These are phyloP conservation scores for Erithacus rubecula DNA, from an alignment of 2,797 vertebrate genomes.

Conservation along the genomic window DNA sequence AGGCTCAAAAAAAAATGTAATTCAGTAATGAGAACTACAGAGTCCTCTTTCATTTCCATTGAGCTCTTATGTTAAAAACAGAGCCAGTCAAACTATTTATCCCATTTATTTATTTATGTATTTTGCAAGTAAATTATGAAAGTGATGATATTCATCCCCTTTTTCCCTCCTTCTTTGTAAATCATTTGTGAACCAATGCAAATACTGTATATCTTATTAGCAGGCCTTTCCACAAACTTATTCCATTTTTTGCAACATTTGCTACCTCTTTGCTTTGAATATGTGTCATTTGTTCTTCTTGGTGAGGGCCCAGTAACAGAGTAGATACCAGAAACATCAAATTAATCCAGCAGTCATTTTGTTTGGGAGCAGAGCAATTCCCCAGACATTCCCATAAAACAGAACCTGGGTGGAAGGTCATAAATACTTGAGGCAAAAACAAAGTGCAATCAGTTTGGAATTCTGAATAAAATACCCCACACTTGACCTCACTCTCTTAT, in stretches of 20 bases:
- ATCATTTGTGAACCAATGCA: not conserved
- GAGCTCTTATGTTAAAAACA: not conserved
- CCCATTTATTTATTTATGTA: not conserved
- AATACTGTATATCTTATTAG: not conserved
- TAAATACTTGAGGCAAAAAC: not conserved
- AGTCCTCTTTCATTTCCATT: constrained; percentile 2
- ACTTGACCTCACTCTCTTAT: not conserved
- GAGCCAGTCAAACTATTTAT: not conserved
- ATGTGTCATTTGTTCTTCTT: not conserved
- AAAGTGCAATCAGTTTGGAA: not conserved
- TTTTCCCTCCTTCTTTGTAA: not conserved
- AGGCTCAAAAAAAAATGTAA: not conserved
- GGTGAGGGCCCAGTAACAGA: not conserved
- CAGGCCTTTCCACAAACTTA: not conserved
- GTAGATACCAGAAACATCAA: not conserved
- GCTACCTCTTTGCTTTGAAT: not conserved
- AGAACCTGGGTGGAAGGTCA: not conserved
- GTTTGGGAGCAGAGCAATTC: not conserved
- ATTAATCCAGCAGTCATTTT: not conserved
- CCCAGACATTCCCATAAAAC: not conserved
- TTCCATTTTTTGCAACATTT: not conserved
- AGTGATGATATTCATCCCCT: not conserved
- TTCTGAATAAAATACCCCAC: not conserved
- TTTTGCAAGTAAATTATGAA: not conserved
- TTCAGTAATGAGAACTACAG: not conserved